Conservation (phyloP, 2,888 invertebrate species). For the Andrena bucephala region DNA sequence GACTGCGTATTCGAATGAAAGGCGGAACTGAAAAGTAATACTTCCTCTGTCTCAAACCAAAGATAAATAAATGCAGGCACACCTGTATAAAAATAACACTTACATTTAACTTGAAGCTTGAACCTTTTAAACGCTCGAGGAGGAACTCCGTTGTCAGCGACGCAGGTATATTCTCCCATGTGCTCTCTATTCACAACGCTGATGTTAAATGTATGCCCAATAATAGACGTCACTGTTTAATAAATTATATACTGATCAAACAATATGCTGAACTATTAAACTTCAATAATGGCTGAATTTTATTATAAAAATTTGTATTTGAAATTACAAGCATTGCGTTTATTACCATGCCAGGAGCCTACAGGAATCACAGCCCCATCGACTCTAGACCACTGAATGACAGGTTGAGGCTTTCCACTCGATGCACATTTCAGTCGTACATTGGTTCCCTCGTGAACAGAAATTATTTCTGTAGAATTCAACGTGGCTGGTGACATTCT, state of each 20-base stretch:
- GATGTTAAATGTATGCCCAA: slow-evolving; percentile 92
- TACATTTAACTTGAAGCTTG: slow-evolving; percentile 95
- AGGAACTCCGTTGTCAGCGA: slow-evolving; percentile 94
- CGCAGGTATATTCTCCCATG: slow-evolving; percentile 91
- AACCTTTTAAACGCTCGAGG: slow-evolving; percentile 93
- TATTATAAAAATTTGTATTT: neutral
- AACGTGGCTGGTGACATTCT: slow-evolving; percentile 8
- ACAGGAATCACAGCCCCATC: slow-evolving; percentile 88
- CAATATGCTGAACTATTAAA: slow-evolving; percentile 3
- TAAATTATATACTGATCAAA: slow-evolving; percentile 19
- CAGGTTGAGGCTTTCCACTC: slow-evolving; percentile 91
- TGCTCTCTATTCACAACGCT: slow-evolving; percentile 91
- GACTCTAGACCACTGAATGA: slow-evolving; percentile 91
- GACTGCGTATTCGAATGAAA: slow-evolving; percentile 92
- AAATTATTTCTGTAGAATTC: slow-evolving; percentile 85
- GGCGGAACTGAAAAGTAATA: slow-evolving; percentile 90
- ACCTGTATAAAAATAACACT: slow-evolving; percentile 84
- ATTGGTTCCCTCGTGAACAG: slow-evolving; percentile 93
- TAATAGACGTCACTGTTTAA: slow-evolving; percentile 80
- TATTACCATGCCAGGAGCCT: slow-evolving; percentile 88
- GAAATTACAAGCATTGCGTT: slow-evolving; percentile 7
- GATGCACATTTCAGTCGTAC: slow-evolving; percentile 93
- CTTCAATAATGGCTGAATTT: neutral
- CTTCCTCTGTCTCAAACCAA: slow-evolving; percentile 5
- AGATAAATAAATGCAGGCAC: neutral